These are phyloP conservation scores for Psilopogon haemacephalus DNA, from an alignment of 2,113 vertebrate species.

Conservation along the genomic window DNA sequence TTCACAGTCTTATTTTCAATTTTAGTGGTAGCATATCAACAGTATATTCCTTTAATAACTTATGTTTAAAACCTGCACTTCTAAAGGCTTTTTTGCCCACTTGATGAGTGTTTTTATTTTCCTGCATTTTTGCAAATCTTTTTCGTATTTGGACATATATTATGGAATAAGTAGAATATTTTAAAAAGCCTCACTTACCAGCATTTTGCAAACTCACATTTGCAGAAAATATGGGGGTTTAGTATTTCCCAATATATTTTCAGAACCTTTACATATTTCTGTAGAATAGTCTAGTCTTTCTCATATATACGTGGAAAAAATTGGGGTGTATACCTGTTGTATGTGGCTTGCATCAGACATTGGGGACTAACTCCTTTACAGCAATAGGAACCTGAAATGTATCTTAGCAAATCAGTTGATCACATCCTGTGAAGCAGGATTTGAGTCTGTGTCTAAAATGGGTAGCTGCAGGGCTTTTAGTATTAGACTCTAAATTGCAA, in stretches of 20 bases:
- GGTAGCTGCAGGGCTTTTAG: slow-evolving; percentile 20
- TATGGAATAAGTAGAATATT: background rate
- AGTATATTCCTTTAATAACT: background rate
- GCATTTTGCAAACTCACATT: background rate
- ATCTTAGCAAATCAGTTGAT: background rate
- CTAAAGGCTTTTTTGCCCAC: background rate
- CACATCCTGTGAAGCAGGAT: slow-evolving; percentile 5
- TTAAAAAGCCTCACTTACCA: background rate
- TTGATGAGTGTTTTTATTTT: background rate
- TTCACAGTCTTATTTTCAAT: background rate
- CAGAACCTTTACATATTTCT: background rate
- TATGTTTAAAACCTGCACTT: background rate
- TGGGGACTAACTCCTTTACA: background rate
- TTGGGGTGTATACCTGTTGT: background rate
- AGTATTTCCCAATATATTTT: background rate
- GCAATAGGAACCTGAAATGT: background rate
- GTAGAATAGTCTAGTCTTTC: background rate
- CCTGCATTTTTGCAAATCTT: background rate
- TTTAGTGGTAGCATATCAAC: background rate
- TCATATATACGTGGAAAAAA: background rate
- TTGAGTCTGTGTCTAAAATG: background rate
- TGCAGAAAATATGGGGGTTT: background rate
- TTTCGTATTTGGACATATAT: background rate
- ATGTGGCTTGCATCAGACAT: background rate
- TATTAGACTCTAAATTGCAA: slow-evolving; percentile 36